Evolutionary conservation across 2,113 vertebrate genomes (phyloP).

Genomic region (Pogonocichla stellata): DNA sequence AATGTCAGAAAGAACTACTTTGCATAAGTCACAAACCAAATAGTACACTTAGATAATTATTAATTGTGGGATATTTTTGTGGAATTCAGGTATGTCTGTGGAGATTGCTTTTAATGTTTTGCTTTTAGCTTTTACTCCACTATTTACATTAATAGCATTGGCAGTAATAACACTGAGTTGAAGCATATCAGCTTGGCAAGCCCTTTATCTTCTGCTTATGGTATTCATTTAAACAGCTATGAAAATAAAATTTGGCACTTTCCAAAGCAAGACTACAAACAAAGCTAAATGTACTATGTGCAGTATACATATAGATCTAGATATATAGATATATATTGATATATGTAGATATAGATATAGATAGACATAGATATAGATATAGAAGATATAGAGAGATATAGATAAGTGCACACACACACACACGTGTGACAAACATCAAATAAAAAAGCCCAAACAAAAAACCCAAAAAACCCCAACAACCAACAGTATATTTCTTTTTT

Average conservation of each 20-base stretch:
- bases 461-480: fast-evolving
- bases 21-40: conserved; percentile 21
- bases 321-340: too few species aligned
- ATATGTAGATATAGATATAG: too few species aligned
- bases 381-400: too few species aligned
- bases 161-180: neutral
- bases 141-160: neutral
- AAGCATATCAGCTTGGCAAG: neutral
- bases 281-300: neutral
- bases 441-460: neutral
- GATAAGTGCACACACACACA: neutral
- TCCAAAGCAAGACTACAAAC: neutral
- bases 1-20: neutral
- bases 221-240: conserved; percentile 4
- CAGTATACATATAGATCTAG: neutral
- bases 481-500: neutral
- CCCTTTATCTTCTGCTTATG: conserved; percentile 18
- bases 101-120: neutral
- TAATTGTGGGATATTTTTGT: conserved; percentile 12
- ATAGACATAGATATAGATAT: too few species aligned
- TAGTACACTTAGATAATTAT: conserved; percentile 10
- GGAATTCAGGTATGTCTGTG: neutral
- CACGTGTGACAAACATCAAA: neutral
- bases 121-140: neutral
- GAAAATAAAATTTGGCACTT: conserved; percentile 20